These are phyloP conservation scores for Chionoecetes opilio DNA, from an alignment of 1,140 invertebrate species.

Conservation along the genomic window DNA sequence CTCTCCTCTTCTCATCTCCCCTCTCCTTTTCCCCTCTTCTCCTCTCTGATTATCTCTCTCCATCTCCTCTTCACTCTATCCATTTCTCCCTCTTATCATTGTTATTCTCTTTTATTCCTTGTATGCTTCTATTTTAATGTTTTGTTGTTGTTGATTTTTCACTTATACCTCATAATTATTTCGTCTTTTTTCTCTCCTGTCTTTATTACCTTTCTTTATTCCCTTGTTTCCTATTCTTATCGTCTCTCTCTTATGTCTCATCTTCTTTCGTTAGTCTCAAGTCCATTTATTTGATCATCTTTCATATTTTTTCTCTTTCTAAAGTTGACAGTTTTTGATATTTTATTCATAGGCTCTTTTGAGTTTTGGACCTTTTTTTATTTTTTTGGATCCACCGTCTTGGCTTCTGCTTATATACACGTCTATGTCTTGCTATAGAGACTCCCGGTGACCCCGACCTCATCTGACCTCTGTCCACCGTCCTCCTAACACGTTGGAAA, in stretches of 20 bases:
- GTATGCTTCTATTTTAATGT: neutral
- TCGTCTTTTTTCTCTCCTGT: neutral
- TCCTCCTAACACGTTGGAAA: no score
- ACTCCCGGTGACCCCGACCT: no score
- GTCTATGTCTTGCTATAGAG: no score
- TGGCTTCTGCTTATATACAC: neutral
- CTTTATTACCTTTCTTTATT: neutral
- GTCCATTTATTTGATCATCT: neutral
- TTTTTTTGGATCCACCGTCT: neutral
- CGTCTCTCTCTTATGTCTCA: neutral
- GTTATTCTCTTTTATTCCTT: neutral
- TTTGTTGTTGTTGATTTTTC: neutral
- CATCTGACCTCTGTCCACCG: neutral
- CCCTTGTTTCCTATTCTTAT: neutral
- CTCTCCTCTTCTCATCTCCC: neutral
- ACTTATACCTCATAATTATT: neutral
- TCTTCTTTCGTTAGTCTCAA: neutral
- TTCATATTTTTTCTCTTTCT: slow-evolving; percentile 53
- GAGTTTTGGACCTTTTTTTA: neutral
- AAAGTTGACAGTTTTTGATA: slow-evolving; percentile 70
- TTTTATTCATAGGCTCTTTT: slow-evolving; percentile 74
- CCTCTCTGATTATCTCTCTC: neutral
- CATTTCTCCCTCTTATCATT: neutral
- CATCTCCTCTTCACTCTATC: neutral
- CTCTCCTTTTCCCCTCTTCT: neutral